phyloP scores from a whole-genome alignment of 1,140 invertebrate genomes.

The Eciton burchellii region DNA sequence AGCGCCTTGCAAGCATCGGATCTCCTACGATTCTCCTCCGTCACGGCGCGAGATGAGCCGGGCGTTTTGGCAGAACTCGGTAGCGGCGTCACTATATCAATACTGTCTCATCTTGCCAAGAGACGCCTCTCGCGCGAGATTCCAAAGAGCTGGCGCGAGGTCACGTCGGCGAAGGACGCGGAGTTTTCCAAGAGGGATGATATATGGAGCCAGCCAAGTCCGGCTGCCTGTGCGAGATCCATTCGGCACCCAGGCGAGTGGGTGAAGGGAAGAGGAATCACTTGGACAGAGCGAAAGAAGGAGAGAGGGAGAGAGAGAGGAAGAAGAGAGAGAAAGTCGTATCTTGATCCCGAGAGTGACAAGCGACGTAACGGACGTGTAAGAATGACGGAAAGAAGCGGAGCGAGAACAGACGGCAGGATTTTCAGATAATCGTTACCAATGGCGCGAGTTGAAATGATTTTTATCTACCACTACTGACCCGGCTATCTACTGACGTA shows the following conservation, averaged over 20 bases:
- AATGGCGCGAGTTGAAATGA: not conserved
- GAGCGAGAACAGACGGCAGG: not conserved
- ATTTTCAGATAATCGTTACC: not conserved
- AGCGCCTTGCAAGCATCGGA: constrained; percentile 34
- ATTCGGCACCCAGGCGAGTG: constrained; percentile 55
- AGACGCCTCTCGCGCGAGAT: constrained; percentile 29
- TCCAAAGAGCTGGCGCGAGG: constrained; percentile 22
- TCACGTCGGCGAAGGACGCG: constrained; percentile 37
- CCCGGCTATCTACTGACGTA: too few species aligned
- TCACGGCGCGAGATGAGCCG: constrained; percentile 56
- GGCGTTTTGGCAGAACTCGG: constrained; percentile 43
- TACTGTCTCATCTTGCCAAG: constrained; percentile 45
- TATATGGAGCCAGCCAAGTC: constrained; percentile 59
- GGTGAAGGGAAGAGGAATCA: constrained; percentile 51
- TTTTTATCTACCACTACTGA: too few species aligned
- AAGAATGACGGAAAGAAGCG: not conserved
- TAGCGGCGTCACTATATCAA: constrained; percentile 59
- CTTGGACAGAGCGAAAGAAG: constrained; percentile 39
- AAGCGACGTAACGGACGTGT: constrained; percentile 29
- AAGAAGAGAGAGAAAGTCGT: constrained; percentile 23
- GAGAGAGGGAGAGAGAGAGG: constrained; percentile 18
- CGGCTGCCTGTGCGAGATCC: constrained; percentile 65
- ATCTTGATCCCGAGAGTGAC: constrained; percentile 24
- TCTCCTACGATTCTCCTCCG: constrained; percentile 56
- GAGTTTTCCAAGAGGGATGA: constrained; percentile 62